phyloP scores from a whole-genome alignment of 2,113 vertebrate genomes.

The Lamprotornis superbus region DNA sequence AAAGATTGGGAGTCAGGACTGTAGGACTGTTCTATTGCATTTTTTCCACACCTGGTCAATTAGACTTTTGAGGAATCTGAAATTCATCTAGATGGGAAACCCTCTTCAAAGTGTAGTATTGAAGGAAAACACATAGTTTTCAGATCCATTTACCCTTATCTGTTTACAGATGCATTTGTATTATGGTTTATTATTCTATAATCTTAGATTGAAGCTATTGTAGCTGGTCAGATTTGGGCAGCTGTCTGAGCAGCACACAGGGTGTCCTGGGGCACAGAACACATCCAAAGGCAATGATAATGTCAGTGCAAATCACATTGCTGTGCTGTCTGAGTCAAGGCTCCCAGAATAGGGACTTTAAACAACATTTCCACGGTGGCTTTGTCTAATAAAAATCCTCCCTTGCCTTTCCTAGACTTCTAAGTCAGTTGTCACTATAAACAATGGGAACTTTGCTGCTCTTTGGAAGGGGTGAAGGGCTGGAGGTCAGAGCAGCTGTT shows the following conservation, averaged over 20 bases:
- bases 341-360: neutral
- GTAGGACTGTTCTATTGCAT: fast-evolving
- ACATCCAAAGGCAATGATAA: neutral
- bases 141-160: neutral
- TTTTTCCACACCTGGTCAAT: neutral
- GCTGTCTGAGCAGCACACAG: neutral
- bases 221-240: neutral
- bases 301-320: neutral
- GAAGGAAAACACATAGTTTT: neutral
- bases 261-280: neutral
- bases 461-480: neutral
- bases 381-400: neutral
- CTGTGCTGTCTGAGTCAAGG: neutral
- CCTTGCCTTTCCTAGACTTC: neutral
- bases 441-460: neutral
- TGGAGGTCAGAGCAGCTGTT: neutral
- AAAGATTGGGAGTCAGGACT: neutral
- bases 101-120: neutral
- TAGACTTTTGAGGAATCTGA: neutral
- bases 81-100: neutral
- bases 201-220: neutral
- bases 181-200: neutral
- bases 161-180: neutral
- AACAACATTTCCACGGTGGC: neutral
- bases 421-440: neutral